Conservation (phyloP, 2,888 invertebrate genomes). For the Serripes groenlandicus region DNA sequence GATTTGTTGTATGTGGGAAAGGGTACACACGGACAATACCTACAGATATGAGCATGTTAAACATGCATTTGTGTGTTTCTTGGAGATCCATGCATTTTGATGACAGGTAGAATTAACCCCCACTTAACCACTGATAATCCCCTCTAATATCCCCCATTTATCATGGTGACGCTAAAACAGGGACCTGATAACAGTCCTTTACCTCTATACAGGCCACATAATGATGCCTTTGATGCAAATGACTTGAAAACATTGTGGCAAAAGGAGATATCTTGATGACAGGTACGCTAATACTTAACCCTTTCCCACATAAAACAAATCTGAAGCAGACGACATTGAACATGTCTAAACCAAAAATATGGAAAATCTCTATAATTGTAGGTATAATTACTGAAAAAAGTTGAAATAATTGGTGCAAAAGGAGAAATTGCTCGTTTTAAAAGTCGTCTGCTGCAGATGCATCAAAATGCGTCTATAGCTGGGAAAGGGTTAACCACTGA, state of each 20-base stretch:
- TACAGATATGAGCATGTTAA: too few relatives aligned
- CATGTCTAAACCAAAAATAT: not conserved
- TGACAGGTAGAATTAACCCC: conserved; percentile 61
- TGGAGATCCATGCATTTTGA: conserved; percentile 37
- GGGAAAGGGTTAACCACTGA: conserved; percentile 28
- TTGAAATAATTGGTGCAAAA: not conserved
- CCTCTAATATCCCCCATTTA: conserved; percentile 24
- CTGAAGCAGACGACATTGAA: not conserved
- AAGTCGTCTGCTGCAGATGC: not conserved
- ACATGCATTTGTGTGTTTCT: conserved; percentile 30
- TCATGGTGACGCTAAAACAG: too few relatives aligned
- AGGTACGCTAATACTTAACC: not conserved
- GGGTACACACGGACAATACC: too few relatives aligned
- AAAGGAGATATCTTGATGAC: not conserved
- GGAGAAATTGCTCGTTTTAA: not conserved
- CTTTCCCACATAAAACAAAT: not conserved
- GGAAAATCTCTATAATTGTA: too few relatives aligned
- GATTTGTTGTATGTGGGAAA: too few relatives aligned
- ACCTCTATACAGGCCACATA: too few relatives aligned
- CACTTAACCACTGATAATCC: conserved; percentile 64
- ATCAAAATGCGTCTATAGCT: not conserved
- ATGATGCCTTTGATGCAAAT: not conserved
- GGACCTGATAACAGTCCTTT: too few relatives aligned
- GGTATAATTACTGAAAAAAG: not conserved
- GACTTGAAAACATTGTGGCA: not conserved